phyloP scores from a whole-genome alignment of 1,140 invertebrate species.

The Cecropterus lyciades region DNA sequence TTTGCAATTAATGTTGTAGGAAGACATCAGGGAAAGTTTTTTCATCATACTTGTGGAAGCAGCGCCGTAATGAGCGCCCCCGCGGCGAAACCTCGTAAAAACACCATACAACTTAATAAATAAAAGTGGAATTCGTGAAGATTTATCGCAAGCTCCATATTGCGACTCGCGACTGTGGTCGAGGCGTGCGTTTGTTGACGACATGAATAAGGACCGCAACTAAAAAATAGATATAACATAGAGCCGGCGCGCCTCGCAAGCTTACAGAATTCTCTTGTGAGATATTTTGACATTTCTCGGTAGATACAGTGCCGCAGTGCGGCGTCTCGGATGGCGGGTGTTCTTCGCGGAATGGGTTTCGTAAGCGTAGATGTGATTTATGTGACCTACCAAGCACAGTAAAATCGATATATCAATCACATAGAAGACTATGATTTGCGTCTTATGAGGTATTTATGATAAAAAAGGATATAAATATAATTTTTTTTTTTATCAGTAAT shows the following conservation, averaged over 20 bases:
- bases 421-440: neutral
- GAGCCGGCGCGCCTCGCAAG: constrained; percentile 57
- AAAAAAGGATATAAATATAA: neutral
- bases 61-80: constrained; percentile 71
- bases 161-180: constrained; percentile 63
- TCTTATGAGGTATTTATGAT: neutral
- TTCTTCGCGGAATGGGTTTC: constrained; percentile 62
- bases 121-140: constrained; percentile 77
- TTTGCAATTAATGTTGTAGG: constrained; percentile 79
- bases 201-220: constrained; percentile 48
- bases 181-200: constrained; percentile 53
- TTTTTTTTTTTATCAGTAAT: too few relatives aligned
- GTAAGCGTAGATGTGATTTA: constrained; percentile 24
- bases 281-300: constrained; percentile 81
- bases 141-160: constrained; percentile 76
- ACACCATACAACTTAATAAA: constrained; percentile 82
- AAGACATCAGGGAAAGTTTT: constrained; percentile 80
- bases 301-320: constrained; percentile 54
- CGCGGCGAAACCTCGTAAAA: constrained; percentile 74
- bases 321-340: constrained; percentile 44
- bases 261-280: constrained; percentile 59
- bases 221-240: constrained; percentile 71
- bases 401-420: constrained; percentile 18
- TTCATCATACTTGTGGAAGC: constrained; percentile 64
- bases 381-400: constrained; percentile 9